Evolutionary conservation across 2,888 invertebrate genomes (phyloP).

Genomic region (Brassicogethes aeneus): DNA sequence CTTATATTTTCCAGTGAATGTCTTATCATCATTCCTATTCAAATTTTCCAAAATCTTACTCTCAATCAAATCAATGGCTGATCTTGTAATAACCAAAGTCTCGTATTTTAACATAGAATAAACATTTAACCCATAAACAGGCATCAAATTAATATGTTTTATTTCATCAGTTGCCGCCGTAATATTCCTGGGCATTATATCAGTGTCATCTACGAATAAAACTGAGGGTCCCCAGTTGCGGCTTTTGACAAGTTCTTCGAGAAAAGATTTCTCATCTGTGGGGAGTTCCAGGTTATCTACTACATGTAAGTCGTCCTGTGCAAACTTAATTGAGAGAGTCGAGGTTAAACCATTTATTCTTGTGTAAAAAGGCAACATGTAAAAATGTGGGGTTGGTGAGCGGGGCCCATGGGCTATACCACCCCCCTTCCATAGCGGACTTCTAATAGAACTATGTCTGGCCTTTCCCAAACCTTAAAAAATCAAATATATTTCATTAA

Average conservation of each 20-base stretch:
- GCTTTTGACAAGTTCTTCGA: conserved; percentile 70
- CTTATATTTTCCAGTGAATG: conserved; percentile 46
- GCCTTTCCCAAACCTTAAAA: conserved; percentile 69
- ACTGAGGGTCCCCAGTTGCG: conserved; percentile 96
- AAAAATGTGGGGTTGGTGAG: conserved; percentile 84
- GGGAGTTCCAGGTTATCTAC: conserved; percentile 83
- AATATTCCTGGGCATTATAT: conserved; percentile 83
- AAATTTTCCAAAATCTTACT: conserved; percentile 62
- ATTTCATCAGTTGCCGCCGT: conserved; percentile 69
- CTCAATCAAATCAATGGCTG: conserved; percentile 79
- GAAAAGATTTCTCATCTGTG: conserved; percentile 64
- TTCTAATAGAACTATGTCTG: conserved; percentile 85
- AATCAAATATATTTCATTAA: no score
- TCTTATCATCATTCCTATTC: conserved; percentile 48
- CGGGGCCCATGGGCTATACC: conserved; percentile 86
- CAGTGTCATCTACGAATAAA: conserved; percentile 80
- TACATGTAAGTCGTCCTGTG: conserved; percentile 91
- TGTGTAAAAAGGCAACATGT: conserved; percentile 76
- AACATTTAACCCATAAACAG: conserved; percentile 91
- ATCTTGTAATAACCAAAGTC: conserved; percentile 78
- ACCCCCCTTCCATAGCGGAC: conserved; percentile 79
- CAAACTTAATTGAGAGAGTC: conserved; percentile 81
- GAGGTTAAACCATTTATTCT: conserved; percentile 75
- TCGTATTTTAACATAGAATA: conserved; percentile 96
- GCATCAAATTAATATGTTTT: conserved; percentile 88